These are phyloP conservation scores for Oscarella lobularis DNA, from an alignment of 37 sponge, comb jelly and placozoan genomes.

Conservation along the genomic window DNA sequence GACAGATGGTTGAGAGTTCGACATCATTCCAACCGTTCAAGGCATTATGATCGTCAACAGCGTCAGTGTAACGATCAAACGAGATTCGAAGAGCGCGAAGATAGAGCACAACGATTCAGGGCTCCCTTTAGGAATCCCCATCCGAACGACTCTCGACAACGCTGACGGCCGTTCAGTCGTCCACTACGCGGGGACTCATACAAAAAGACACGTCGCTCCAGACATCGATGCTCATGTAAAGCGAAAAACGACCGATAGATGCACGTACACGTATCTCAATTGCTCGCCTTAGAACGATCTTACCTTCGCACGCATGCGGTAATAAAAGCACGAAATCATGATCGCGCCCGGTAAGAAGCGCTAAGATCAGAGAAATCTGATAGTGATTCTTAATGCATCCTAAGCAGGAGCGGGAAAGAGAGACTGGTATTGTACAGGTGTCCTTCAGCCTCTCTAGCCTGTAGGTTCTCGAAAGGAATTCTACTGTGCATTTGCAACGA, in stretches of 20 bases:
- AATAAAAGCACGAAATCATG: constrained; percentile 97
- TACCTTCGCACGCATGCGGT: constrained; percentile 78
- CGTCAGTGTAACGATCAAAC: constrained; percentile 65
- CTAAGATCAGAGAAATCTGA: constrained; percentile 55
- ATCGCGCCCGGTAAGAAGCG: constrained; percentile 72
- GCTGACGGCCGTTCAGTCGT: constrained; percentile 87
- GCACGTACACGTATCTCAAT: background rate
- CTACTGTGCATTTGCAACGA: too few relatives aligned
- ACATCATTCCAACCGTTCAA: constrained; percentile 75
- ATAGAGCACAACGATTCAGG: background rate
- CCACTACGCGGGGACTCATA: constrained; percentile 86
- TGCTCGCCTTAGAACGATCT: constrained; percentile 63
- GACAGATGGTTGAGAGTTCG: constrained; percentile 89
- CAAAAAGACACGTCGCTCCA: constrained; percentile 62
- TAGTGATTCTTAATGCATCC: constrained; percentile 76
- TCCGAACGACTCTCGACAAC: constrained; percentile 94
- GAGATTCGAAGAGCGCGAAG: too few relatives aligned
- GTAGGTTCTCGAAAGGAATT: too few relatives aligned
- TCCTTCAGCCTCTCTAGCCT: too few relatives aligned
- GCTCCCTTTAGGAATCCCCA: constrained; percentile 75
- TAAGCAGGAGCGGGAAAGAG: constrained; percentile 1
- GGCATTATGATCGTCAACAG: constrained; percentile 91
- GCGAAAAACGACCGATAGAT: background rate
- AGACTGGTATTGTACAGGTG: too few relatives aligned
- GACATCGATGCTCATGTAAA: constrained; percentile 69